phyloP scores from a whole-genome alignment of 1,140 invertebrate species.

The Drosophila sp. region DNA sequence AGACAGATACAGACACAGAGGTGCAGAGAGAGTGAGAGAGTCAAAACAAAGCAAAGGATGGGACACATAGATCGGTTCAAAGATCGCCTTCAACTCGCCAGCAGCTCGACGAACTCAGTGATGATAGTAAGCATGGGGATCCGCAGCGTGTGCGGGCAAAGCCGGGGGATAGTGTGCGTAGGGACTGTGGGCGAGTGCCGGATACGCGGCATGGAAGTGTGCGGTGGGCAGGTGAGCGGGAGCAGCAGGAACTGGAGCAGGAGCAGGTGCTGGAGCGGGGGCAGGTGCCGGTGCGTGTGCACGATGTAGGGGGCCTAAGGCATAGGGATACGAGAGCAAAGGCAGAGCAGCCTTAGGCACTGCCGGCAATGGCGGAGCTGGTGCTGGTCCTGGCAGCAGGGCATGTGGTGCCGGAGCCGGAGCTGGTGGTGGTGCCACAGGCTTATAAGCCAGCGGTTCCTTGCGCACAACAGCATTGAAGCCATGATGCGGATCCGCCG shows the following conservation, averaged over 20 bases:
- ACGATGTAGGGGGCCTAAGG: slow-evolving; percentile 55
- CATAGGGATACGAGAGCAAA: slow-evolving; percentile 63
- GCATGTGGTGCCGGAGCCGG: slow-evolving; percentile 55
- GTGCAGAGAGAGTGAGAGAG: background rate
- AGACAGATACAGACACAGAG: background rate
- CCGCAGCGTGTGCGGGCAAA: slow-evolving; percentile 43
- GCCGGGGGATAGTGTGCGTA: slow-evolving; percentile 62
- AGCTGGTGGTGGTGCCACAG: slow-evolving; percentile 66
- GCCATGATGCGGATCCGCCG: slow-evolving; percentile 86
- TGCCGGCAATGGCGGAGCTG: slow-evolving; percentile 63
- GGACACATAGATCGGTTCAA: slow-evolving; percentile 32
- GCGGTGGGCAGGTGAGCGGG: slow-evolving; percentile 54
- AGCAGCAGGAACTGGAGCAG: slow-evolving; percentile 49
- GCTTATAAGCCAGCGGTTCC: slow-evolving; percentile 81
- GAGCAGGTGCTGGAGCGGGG: slow-evolving; percentile 48
- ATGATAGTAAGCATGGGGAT: slow-evolving; percentile 72
- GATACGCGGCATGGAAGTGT: slow-evolving; percentile 77
- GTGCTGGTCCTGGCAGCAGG: slow-evolving; percentile 60
- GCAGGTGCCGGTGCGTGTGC: slow-evolving; percentile 50
- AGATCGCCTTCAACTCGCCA: slow-evolving; percentile 28
- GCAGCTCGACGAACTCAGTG: slow-evolving; percentile 46
- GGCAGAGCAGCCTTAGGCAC: slow-evolving; percentile 62
- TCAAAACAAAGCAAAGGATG: background rate
- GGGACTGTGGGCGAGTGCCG: slow-evolving; percentile 76
- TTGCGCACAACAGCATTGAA: slow-evolving; percentile 85